Evolutionary conservation across 2,113 vertebrate genomes (phyloP).

Genomic region (Leiothrix lutea): DNA sequence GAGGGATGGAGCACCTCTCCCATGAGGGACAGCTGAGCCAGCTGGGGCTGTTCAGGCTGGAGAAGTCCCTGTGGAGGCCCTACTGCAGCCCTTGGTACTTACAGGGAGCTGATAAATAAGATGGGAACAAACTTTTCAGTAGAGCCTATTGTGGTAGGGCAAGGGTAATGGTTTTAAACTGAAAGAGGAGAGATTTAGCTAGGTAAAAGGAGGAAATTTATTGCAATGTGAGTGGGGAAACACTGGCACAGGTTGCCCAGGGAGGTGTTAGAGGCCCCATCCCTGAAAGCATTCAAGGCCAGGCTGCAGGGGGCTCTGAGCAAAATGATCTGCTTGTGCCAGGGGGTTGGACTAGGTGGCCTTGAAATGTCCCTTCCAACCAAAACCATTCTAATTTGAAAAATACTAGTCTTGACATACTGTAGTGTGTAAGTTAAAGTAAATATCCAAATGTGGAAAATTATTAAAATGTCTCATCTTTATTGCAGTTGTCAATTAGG

Average conservation of each 20-base stretch:
- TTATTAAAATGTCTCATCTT: background rate
- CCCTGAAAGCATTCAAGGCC: background rate
- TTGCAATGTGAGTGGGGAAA: background rate
- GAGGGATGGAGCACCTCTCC: background rate
- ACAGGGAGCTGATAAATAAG: no score
- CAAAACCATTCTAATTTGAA: background rate
- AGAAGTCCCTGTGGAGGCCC: background rate
- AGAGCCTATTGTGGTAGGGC: background rate
- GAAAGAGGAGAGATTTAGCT: background rate
- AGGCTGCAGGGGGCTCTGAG: background rate
- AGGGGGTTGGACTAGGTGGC: background rate
- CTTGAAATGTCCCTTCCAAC: background rate
- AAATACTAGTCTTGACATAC: background rate
- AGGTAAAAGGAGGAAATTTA: background rate
- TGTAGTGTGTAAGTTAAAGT: background rate
- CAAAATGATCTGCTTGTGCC: background rate
- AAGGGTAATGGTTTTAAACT: background rate
- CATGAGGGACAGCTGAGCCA: fast-evolving
- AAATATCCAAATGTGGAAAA: background rate
- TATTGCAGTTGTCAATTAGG: background rate
- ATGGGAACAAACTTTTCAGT: background rate
- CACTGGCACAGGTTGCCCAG: background rate
- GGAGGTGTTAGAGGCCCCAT: background rate
- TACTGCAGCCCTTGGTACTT: background rate
- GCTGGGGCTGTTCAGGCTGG: background rate